A percentile compares a stretch with the other conserved stretches of the same genome.
These are phyloP conservation scores for Nowickia ferox DNA, from an alignment of 2,888 invertebrate species.

Conservation along the genomic window DNA sequence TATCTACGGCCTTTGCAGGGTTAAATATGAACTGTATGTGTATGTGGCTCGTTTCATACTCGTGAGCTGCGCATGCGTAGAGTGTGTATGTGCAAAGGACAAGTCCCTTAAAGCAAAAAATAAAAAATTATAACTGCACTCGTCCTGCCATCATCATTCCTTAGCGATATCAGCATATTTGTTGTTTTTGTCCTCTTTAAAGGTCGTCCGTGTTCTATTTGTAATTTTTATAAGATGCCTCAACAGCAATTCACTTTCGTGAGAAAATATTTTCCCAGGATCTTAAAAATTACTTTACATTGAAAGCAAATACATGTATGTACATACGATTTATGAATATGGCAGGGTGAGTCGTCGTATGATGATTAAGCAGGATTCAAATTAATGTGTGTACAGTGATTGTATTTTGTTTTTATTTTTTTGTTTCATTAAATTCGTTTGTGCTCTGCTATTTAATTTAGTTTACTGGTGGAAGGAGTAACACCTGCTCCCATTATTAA, in stretches of 20 bases:
- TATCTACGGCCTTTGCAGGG: neutral
- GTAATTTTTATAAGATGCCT: constrained; percentile 13
- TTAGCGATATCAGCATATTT: constrained; percentile 23
- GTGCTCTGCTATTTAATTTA: constrained; percentile 21
- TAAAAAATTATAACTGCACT: neutral
- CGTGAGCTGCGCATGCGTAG: constrained; percentile 72
- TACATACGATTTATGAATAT: neutral
- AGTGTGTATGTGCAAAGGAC: constrained; percentile 56
- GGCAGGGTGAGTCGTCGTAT: constrained; percentile 56
- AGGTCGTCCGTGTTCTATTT: neutral
- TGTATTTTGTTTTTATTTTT: constrained; percentile 33
- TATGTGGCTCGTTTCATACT: constrained; percentile 52
- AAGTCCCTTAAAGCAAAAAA: no score
- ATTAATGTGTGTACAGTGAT: constrained; percentile 60
- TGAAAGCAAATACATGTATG: neutral
- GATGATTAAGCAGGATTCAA: constrained; percentile 72
- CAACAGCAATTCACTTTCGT: constrained; percentile 14
- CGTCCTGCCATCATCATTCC: constrained; percentile 60
- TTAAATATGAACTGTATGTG: constrained; percentile 8
- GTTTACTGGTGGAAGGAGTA: constrained; percentile 59
- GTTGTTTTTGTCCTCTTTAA: constrained; percentile 18
- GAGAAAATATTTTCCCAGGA: constrained; percentile 68
- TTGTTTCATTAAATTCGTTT: neutral
- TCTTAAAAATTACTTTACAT: constrained; percentile 63
- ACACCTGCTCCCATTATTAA: constrained; percentile 67